Evolutionary conservation across 2,797 vertebrate species (phyloP).

Genomic region (Pangasius mekongensis): DNA sequence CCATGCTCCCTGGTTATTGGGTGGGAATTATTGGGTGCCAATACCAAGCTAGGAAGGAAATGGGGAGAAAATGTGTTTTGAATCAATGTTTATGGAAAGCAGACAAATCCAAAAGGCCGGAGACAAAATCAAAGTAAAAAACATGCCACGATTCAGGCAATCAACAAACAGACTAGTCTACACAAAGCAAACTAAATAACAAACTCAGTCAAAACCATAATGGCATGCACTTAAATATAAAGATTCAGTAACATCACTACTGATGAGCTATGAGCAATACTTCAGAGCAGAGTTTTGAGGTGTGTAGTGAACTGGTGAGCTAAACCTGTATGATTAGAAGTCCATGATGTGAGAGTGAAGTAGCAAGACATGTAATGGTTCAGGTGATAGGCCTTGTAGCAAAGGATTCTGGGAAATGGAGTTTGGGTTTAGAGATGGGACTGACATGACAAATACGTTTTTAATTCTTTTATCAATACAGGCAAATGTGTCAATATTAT

Average conservation of each 20-base stretch:
- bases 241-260: not conserved
- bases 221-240: not conserved
- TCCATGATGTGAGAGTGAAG: not conserved
- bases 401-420: not conserved
- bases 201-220: not conserved
- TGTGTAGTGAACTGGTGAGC: not conserved
- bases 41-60: not conserved
- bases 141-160: not conserved
- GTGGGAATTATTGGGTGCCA: not conserved
- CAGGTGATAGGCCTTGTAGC: not conserved
- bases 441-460: not conserved
- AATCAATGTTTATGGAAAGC: not conserved
- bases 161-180: not conserved
- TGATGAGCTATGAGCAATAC: not conserved
- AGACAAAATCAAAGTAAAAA: not conserved
- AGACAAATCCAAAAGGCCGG: not conserved
- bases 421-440: not conserved
- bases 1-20: not conserved
- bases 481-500: not conserved
- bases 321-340: not conserved
- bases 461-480: not conserved
- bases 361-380: not conserved
- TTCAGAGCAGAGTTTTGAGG: not conserved
- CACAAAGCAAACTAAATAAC: not conserved
- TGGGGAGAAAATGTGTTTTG: not conserved